A percentile compares a stretch with the other conserved stretches of the same genome.
phyloP scores from a whole-genome alignment of 2,888 invertebrate species.

The Sminthurinus aureus region DNA sequence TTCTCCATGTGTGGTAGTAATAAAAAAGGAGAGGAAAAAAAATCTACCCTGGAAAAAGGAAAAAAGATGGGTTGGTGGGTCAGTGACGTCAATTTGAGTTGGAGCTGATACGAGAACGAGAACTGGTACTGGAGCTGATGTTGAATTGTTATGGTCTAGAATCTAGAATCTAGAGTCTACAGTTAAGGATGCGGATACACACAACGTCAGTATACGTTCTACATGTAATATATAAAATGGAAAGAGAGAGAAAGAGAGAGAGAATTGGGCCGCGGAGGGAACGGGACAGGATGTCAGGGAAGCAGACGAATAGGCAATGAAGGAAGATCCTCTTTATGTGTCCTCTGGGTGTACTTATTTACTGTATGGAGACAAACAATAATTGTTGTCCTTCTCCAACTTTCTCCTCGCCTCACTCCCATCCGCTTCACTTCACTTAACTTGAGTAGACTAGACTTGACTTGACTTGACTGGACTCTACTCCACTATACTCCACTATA shows the following conservation, averaged over 20 bases:
- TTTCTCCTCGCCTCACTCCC: neutral
- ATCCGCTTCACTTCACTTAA: neutral
- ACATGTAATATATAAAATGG: neutral
- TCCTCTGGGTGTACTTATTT: conserved; percentile 59
- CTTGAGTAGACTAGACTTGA: neutral
- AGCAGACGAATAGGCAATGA: conserved; percentile 52
- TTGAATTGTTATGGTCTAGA: no score
- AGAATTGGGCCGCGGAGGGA: conserved; percentile 18
- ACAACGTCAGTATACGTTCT: no score
- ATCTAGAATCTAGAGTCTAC: no score
- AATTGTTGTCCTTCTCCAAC: conserved; percentile 51
- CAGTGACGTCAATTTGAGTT: conserved; percentile 57
- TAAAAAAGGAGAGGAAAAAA: neutral
- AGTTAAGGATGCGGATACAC: no score
- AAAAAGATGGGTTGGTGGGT: conserved; percentile 45
- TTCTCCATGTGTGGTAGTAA: neutral
- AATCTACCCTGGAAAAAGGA: neutral
- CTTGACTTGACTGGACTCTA: no score
- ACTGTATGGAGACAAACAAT: conserved; percentile 60
- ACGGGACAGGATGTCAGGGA: conserved; percentile 42
- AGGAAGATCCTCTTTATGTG: conserved; percentile 58
- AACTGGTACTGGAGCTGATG: no score
- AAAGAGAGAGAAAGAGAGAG: conserved; percentile 22
- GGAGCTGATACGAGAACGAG: no score
- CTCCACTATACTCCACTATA: no score